Percentiles rank a stretch among this genome's conserved stretches.
Conservation (phyloP, 2,113 vertebrate genomes). For the Halichoeres trimaculatus region DNA sequence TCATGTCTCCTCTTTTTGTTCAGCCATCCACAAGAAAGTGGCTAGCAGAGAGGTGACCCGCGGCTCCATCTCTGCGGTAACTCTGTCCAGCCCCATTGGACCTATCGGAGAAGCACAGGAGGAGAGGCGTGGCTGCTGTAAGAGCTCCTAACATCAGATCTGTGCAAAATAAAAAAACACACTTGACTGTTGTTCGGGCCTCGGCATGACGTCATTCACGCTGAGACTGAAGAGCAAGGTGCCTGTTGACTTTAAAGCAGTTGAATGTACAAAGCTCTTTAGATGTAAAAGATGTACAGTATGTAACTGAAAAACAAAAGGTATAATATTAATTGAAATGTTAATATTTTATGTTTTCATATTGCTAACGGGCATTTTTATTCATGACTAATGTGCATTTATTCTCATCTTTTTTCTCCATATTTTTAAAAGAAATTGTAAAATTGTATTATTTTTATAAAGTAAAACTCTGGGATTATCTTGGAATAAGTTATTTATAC, state of each 20-base stretch:
- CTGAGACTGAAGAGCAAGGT: not conserved
- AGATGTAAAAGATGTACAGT: slow-evolving; percentile 22
- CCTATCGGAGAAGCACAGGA: slow-evolving; percentile 42
- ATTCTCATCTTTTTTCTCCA: not conserved
- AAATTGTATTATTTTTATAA: slow-evolving; percentile 49
- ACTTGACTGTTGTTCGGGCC: slow-evolving; percentile 8
- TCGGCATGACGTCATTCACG: slow-evolving; percentile 1
- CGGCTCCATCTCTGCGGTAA: slow-evolving; percentile 83
- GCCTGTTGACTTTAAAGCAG: slow-evolving; percentile 7
- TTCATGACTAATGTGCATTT: not conserved
- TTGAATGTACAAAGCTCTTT: not conserved
- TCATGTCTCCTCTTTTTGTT: not conserved
- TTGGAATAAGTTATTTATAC: slow-evolving; percentile 73
- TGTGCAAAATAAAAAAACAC: not conserved
- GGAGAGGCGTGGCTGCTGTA: slow-evolving; percentile 74
- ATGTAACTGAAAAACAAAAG: not conserved
- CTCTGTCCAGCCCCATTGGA: slow-evolving; percentile 67
- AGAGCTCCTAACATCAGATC: slow-evolving; percentile 69
- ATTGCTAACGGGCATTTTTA: slow-evolving; percentile 4
- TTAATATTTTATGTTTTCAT: slow-evolving; percentile 11
- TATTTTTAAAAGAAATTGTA: slow-evolving; percentile 30
- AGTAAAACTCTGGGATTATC: slow-evolving; percentile 31
- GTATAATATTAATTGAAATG: not conserved
- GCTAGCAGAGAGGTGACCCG: slow-evolving; percentile 88
- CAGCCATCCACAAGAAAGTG: slow-evolving; percentile 92